phyloP scores from a whole-genome alignment of 35 echinoderm and acorn worm genomes.

The Nesometra sesokonis region DNA sequence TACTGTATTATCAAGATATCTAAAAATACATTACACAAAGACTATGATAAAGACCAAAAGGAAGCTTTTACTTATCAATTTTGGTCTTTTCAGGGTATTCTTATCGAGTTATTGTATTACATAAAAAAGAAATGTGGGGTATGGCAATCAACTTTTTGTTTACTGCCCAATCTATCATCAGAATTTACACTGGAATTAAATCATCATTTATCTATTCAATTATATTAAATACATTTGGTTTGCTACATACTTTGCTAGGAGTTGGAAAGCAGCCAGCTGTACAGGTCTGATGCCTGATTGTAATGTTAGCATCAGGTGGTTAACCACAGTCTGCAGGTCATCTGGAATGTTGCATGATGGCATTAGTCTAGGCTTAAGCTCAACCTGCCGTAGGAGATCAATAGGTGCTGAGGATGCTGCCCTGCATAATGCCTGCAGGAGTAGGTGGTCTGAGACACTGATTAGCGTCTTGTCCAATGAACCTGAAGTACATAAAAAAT shows the following conservation, averaged over 20 bases:
- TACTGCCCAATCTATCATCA: too few relatives aligned
- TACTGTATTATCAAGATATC: too few relatives aligned
- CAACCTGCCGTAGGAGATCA: constrained; percentile 45
- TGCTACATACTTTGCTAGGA: constrained; percentile 48
- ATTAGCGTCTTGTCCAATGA: not conserved
- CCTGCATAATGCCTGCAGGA: constrained; percentile 40
- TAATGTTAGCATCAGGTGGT: constrained; percentile 39
- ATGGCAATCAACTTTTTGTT: too few relatives aligned
- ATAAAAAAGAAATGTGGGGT: too few relatives aligned
- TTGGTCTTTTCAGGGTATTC: too few relatives aligned
- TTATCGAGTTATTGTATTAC: too few relatives aligned
- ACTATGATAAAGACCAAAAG: too few relatives aligned
- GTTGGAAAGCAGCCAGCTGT: constrained; percentile 40
- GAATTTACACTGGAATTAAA: too few relatives aligned
- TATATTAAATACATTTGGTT: too few relatives aligned
- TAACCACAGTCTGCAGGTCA: constrained; percentile 44
- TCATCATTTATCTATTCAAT: too few relatives aligned
- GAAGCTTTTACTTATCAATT: too few relatives aligned
- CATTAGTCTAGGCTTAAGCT: constrained; percentile 26
- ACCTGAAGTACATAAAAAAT: not conserved
- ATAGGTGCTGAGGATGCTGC: constrained; percentile 20
- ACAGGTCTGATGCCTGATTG: constrained; percentile 17
- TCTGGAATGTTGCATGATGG: constrained; percentile 42
- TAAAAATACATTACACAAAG: too few relatives aligned
- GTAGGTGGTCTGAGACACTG: constrained; percentile 1